These are phyloP conservation scores for Listronotus bonariensis DNA, from an alignment of 1,140 invertebrate genomes.

Conservation along the genomic window DNA sequence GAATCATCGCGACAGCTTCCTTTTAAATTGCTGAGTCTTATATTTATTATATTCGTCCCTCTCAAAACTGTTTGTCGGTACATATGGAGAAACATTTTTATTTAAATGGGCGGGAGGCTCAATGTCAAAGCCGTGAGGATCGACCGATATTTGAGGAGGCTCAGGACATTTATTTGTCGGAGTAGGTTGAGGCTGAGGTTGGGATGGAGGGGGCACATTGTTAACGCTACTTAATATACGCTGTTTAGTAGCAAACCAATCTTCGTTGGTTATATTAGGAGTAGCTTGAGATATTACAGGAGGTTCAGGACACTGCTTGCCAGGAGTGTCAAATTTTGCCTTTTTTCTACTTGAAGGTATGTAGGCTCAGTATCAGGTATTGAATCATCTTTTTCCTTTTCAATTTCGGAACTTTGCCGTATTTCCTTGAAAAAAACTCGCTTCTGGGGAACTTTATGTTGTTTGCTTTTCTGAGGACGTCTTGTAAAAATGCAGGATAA, in stretches of 20 bases:
- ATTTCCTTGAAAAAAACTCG: conserved; percentile 14
- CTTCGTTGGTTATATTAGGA: conserved; percentile 21
- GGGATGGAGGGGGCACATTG: not conserved
- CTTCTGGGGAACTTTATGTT: conserved; percentile 15
- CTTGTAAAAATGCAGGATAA: conserved; percentile 27
- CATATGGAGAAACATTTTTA: conserved; percentile 31
- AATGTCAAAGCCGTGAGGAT: conserved; percentile 30
- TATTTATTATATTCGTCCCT: conserved; percentile 31
- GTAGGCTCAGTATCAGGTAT: not conserved
- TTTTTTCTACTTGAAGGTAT: not conserved
- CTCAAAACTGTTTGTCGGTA: conserved; percentile 19
- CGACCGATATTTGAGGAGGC: not conserved
- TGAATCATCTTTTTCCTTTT: not conserved
- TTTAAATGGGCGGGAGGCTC: conserved; percentile 18
- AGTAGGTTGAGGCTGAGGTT: too few species aligned
- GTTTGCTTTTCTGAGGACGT: conserved; percentile 9
- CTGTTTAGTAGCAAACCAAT: conserved; percentile 29
- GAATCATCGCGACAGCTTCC: not conserved
- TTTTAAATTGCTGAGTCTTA: conserved; percentile 21
- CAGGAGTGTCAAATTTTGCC: not conserved
- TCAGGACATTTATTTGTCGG: not conserved
- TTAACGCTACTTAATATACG: conserved; percentile 22
- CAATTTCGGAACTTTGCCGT: not conserved
- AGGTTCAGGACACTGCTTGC: conserved; percentile 24
- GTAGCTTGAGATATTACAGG: conserved; percentile 28